Base-by-base conservation (phyloP, 2,888 invertebrate species). In the Lithosia quadra region DNA sequence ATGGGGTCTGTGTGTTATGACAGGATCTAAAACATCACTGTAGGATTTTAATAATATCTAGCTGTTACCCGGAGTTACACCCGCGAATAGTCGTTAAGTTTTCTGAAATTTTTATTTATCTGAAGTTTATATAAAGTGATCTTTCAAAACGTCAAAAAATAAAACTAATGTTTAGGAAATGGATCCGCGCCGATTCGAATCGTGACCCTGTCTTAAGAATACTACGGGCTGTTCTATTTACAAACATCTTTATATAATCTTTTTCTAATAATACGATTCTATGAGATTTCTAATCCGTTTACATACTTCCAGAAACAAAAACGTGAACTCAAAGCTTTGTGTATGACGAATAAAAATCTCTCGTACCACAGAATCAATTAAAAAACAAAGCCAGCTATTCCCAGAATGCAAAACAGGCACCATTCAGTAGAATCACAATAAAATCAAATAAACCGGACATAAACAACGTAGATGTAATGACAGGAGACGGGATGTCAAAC, bases 371-470 rank as follows among this genome's bases (percentile, higher is more conserved):
- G 39, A 57, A 57, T 8, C 64, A 64, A 57, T 64, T 36, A 63
- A 71, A 68, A 75, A 63, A 74, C 55, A 74, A 75, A 71, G 36
- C 58, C 33, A 8, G 15, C 9, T n/a, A 18, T 49, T 13, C 11
- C 18, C 10, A 33, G 34, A 69, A 69, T 71, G 57, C 68, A 67
- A 78, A 61, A 65, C 43, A 78, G 68, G 56, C 59, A 65, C 39
- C 59, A 63, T 39, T 59, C 56, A 63, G 61, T 28, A 53, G n/a
- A 22, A 57, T 55, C 62, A 56, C 68, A 71, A 63, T 75, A 49
- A 71, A 75, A 78, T 71, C 34, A 78, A 72, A 75, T 78, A 61
- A 68, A 71, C 36, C 33, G 0, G 0, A 13, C 15, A 22, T 60
- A 69, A 55, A 62, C 10, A 49, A 22, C n/a, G 43, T 58, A 49